A percentile compares a stretch with the other conserved stretches of the same genome.
Conservation (phyloP, 2,113 vertebrate genomes). For the Egretta garzetta region DNA sequence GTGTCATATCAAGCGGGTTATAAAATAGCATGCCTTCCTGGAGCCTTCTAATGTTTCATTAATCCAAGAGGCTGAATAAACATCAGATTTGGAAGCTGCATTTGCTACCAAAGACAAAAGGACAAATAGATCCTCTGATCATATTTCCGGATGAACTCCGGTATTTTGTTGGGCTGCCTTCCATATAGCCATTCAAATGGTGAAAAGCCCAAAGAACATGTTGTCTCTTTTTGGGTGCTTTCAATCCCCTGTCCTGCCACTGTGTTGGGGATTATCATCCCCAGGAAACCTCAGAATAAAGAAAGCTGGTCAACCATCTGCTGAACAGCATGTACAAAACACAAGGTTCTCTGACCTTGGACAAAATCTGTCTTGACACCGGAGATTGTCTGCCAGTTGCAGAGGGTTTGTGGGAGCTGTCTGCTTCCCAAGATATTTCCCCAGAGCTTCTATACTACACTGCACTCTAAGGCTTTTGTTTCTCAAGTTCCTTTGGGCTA, state of each 20-base stretch:
- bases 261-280: background rate
- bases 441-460: background rate
- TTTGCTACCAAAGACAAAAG: background rate
- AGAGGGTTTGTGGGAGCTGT: background rate
- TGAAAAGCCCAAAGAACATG: background rate
- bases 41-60: background rate
- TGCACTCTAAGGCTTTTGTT: background rate
- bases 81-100: background rate
- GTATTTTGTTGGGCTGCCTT: slow-evolving; percentile 23
- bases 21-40: background rate
- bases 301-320: background rate
- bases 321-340: slow-evolving; percentile 2
- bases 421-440: background rate
- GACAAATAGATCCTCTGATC: background rate
- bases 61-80: background rate
- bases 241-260: background rate
- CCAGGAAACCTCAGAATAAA: slow-evolving; percentile 10
- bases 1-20: background rate
- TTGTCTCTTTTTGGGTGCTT: background rate
- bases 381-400: background rate
- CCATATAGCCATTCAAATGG: background rate
- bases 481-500: background rate
- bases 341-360: background rate
- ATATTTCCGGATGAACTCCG: background rate
- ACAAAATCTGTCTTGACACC: background rate